phyloP scores from a whole-genome alignment of 2,888 invertebrate species.

The Meteorus colon region DNA sequence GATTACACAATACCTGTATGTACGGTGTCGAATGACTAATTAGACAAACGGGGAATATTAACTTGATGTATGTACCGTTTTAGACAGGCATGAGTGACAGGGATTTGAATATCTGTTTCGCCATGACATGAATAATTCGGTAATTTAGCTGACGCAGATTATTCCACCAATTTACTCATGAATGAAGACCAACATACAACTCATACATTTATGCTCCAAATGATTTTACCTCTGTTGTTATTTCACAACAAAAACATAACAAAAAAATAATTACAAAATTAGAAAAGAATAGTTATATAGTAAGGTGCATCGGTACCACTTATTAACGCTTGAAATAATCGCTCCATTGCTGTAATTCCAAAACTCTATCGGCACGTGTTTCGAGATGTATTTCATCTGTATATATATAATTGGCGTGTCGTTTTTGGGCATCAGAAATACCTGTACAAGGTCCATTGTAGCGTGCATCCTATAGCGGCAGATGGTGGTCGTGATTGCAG shows the following conservation, averaged over 20 bases:
- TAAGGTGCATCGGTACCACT: slow-evolving; percentile 18
- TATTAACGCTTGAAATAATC: slow-evolving; percentile 49
- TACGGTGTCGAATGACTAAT: not conserved
- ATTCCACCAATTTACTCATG: not conserved
- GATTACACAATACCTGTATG: not conserved
- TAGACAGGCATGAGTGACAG: slow-evolving; percentile 10
- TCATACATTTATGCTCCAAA: not conserved
- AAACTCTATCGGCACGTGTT: slow-evolving; percentile 62
- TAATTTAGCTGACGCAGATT: not conserved
- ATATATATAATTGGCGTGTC: slow-evolving; percentile 60
- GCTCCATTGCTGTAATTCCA: slow-evolving; percentile 48
- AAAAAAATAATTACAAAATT: slow-evolving; percentile 36
- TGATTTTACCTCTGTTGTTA: not conserved
- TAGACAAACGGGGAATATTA: not conserved
- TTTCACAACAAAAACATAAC: not conserved
- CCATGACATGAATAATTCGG: slow-evolving; percentile 5
- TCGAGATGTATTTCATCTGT: slow-evolving; percentile 51
- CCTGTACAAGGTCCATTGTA: slow-evolving; percentile 49
- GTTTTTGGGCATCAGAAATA: slow-evolving; percentile 46
- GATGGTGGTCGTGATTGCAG: slow-evolving; percentile 71
- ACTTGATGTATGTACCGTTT: not conserved
- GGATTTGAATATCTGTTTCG: slow-evolving; percentile 4
- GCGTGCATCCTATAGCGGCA: slow-evolving; percentile 58
- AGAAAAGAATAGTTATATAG: slow-evolving; percentile 36
- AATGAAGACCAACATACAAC: not conserved